Evolutionary conservation across 2,797 vertebrate species (phyloP), one percentile per base, ranked within the genome.

Genomic region (Typhlichthys eigenmanni): DNA sequence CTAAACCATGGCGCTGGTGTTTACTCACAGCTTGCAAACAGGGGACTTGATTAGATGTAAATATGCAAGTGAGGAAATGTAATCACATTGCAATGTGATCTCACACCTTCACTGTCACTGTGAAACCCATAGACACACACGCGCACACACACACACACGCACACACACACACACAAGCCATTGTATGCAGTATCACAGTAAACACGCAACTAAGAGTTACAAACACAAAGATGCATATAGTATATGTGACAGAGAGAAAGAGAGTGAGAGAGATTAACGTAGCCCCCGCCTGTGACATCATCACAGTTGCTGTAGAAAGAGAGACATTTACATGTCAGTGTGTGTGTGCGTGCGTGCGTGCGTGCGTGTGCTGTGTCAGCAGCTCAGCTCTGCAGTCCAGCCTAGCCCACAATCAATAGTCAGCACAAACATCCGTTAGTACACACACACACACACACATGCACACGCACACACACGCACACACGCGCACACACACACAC

Each of bases 331-430:
- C n/a, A 29, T 11, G 47, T 14, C 45, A 5, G 53, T 45, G 62
- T 49, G 53, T 54, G 52, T 60, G 13, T 45, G 10, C 13, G 53
- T 57, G 62, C 38, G 62, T 64, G 19, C 48, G 62, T 48, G 62
- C 58, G 56, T 32, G 63, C 52, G 49, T 63, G 51, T 69, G 50
- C 48, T 48, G 55, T 68, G 64, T 64, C 64, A 67, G 45, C 59
- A 64, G 65, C 49, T 62, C 51, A 54, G 58, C 53, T 48, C 55
- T 64, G 61, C 65, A 69, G 58, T 58, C 54, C 13, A 11, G 13
- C 47, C 58, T 50, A 43, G 60, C 51, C 38, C 50, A 54, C 43
- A 62, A 9, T 48, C 58, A 60, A 32, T 49, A 50, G 46, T 49
- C 57, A 47, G 58, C 57, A 24, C 16, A 24, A 17, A 47, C n/a